Conservation (phyloP, 1,140 invertebrate genomes). For the Trigoniulus corallinus region DNA sequence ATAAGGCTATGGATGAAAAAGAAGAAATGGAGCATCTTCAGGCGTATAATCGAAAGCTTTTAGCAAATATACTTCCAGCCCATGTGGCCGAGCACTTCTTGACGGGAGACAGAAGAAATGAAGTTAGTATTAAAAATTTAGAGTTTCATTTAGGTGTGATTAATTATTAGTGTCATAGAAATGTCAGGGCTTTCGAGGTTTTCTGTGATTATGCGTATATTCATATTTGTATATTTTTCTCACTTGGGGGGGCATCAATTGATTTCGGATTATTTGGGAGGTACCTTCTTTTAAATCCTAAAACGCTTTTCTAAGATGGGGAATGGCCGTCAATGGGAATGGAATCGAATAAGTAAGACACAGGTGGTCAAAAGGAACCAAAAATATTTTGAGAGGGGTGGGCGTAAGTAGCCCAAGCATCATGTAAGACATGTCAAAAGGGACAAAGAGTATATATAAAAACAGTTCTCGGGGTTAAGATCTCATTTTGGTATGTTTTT, state of each 20-base stretch:
- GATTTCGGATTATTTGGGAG: not conserved
- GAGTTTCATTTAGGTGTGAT: not conserved
- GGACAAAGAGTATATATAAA: not conserved
- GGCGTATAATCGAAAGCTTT: slow-evolving; percentile 77
- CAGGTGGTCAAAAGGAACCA: too few species aligned
- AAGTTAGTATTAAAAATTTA: slow-evolving; percentile 17
- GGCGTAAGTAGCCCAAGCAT: too few species aligned
- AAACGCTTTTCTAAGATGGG: too few species aligned
- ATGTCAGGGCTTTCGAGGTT: not conserved
- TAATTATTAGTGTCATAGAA: not conserved
- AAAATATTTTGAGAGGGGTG: too few species aligned
- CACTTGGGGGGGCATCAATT: not conserved
- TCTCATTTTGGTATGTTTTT: slow-evolving; percentile 5
- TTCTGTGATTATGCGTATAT: not conserved
- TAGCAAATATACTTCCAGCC: slow-evolving; percentile 85
- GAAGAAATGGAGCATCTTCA: slow-evolving; percentile 88
- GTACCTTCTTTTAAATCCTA: too few species aligned
- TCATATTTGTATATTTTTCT: not conserved
- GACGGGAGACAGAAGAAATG: slow-evolving; percentile 40
- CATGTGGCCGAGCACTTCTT: slow-evolving; percentile 91
- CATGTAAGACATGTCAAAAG: not conserved
- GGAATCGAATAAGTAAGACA: too few species aligned
- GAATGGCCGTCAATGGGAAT: too few species aligned
- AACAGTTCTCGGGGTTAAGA: not conserved
- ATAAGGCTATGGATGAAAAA: slow-evolving; percentile 54